Base-by-base conservation (phyloP, 30 jellyfish, hydroid and myxozoan genomes). In the Aurelia coerulea region DNA sequence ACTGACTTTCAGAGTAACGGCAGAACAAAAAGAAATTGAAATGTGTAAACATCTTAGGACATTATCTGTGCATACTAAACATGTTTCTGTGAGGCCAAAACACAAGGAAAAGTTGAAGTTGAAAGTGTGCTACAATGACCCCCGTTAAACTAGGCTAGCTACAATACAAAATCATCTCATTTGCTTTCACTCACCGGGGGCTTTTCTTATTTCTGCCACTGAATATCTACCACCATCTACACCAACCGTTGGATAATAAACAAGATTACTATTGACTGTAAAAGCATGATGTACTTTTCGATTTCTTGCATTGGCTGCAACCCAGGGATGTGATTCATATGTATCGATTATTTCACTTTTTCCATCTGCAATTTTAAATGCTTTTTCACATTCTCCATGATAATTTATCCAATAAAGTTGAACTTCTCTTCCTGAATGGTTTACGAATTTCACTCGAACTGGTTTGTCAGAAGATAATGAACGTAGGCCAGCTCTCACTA, bases 261-360 rank as follows among this genome's bases (percentile, higher is more conserved):
- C 98, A 62, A 93, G 74, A 65, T 93, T 93, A 46, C 86, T 73
- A 75, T 92, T 92, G 51, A 93, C 85, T 5, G 97, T 93, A 75
- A 93, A 93, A 1, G 98, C 98, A 67, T 93, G 98, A 74, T 88
- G 97, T 1, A 93, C 98, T 69, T 93, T 93, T 73, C 85, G 77
- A 60, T 93, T 93, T 64, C 98, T 88, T 12, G 98, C 98, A 76
- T 93, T 93, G 18, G 98, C 98, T n/a, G 98, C 98, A 19, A 93
- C 84, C 98, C 98, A 93, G 5, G 98, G 98, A 72, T 93, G 98
- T 1, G 98, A 79, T 60, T 93, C 98, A 76, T 76, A 93, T 10
- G 98, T 93, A 78, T 93, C 98, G 58, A 93, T 83, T 42, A 93
- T 88, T 64, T 93, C 98, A 58, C 86, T 87, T 73, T 85, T 91